A percentile compares a stretch with the other conserved stretches of the same genome.
phyloP scores from a whole-genome alignment of 1,140 invertebrate genomes.

The Rhynchophorus ferrugineus region DNA sequence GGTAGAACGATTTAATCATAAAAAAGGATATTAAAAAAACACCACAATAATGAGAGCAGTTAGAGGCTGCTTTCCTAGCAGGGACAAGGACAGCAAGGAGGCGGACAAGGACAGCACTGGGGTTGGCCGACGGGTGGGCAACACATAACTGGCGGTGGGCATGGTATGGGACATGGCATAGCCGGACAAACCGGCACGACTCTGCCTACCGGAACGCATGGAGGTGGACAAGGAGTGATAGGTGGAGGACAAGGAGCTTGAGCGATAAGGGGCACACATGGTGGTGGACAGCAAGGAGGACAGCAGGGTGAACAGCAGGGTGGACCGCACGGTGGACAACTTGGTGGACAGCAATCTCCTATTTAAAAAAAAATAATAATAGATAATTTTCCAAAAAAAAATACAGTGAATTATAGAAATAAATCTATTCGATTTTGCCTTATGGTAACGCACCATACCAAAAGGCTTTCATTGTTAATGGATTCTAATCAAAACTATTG shows the following conservation, averaged over 20 bases:
- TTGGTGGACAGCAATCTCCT: slow-evolving; percentile 18
- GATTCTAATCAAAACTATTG: no score
- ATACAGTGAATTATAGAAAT: no score
- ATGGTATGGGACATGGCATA: slow-evolving; percentile 23
- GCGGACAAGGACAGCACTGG: slow-evolving; percentile 26
- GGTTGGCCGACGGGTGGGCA: slow-evolving; percentile 21
- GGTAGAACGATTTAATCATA: no score
- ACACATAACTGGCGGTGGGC: slow-evolving; percentile 24
- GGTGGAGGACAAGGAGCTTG: slow-evolving; percentile 33
- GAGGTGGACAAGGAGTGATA: slow-evolving; percentile 29
- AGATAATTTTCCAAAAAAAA: no score
- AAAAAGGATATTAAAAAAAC: no score
- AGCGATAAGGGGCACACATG: slow-evolving; percentile 30
- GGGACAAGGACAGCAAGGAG: slow-evolving; percentile 23
- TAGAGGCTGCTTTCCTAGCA: no score
- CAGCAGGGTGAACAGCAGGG: slow-evolving; percentile 26
- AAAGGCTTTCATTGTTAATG: no score
- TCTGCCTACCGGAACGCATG: slow-evolving; percentile 29
- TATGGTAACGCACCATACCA: no score
- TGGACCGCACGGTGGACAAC: slow-evolving; percentile 24
- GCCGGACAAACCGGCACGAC: slow-evolving; percentile 25
- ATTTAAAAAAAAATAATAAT: slow-evolving; percentile 5
- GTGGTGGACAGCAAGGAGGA: slow-evolving; percentile 28
- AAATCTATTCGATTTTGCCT: no score
- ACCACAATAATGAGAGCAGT: no score